These are phyloP conservation scores for Raja brachyura DNA, from an alignment of 2,113 vertebrate genomes.

Conservation along the genomic window DNA sequence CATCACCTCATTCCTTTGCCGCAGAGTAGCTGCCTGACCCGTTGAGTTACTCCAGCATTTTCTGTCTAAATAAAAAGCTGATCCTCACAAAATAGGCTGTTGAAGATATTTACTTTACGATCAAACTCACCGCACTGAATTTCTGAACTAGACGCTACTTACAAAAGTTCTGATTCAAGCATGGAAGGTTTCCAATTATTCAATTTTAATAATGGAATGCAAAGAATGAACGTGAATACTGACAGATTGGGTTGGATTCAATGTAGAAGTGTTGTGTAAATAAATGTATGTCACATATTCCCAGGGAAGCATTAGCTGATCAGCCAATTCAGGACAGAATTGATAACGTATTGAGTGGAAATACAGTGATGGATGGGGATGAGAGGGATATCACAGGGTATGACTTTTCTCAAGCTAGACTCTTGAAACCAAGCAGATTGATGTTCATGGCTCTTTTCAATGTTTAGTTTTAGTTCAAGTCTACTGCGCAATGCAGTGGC, in stretches of 20 bases:
- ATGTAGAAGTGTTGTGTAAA: not conserved
- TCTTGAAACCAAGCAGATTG: not conserved
- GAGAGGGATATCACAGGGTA: not conserved
- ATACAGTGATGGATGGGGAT: not conserved
- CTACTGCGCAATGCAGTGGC: too few relatives aligned
- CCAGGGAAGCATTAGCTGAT: not conserved
- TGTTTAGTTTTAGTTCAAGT: too few relatives aligned
- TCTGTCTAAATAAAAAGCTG: not conserved
- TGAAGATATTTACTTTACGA: not conserved
- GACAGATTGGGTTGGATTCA: not conserved
- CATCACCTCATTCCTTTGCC: too few relatives aligned
- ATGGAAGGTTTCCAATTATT: not conserved
- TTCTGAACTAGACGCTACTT: not conserved
- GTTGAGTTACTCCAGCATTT: too few relatives aligned
- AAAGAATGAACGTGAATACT: not conserved
- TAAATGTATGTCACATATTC: not conserved
- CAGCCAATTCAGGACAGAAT: slow-evolving; percentile 19
- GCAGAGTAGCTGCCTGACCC: too few relatives aligned
- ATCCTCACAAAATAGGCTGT: not conserved
- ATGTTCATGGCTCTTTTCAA: not conserved
- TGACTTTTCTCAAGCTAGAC: not conserved
- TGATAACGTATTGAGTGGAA: not conserved
- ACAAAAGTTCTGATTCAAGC: slow-evolving; percentile 16
- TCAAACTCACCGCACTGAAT: not conserved
- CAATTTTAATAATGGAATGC: not conserved